Percentiles rank a stretch among this genome's conserved stretches.
Conservation (phyloP, 2,888 invertebrate species). For the Callyntrura guangdongensis region DNA sequence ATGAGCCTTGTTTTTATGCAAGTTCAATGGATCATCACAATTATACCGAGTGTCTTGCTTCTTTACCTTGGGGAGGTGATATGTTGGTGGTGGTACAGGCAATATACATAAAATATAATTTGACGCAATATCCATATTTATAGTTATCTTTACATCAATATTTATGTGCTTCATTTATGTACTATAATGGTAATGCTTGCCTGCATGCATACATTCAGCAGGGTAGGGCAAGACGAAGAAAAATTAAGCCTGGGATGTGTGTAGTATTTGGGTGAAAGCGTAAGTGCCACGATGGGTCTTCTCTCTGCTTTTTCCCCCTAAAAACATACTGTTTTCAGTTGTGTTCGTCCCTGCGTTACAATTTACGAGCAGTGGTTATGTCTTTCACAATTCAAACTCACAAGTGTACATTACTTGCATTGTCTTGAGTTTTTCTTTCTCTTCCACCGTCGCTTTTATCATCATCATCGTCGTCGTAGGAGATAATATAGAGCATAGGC, state of each 20-base stretch:
- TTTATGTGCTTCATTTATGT: not conserved
- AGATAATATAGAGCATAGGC: constrained; percentile 18
- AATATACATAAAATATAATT: not conserved
- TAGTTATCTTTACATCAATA: not conserved
- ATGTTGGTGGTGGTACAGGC: not conserved
- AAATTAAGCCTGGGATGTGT: not conserved
- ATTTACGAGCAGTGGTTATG: not conserved
- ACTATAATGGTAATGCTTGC: not conserved
- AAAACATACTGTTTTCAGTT: not conserved
- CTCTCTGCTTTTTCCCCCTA: no score
- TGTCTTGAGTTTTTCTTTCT: constrained; percentile 39
- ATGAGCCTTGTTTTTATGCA: constrained; percentile 56
- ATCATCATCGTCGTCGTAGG: not conserved
- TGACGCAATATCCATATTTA: not conserved
- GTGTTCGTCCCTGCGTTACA: not conserved
- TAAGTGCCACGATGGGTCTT: no score
- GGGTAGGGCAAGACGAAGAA: not conserved
- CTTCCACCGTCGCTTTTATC: not conserved
- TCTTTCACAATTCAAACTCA: constrained; percentile 32
- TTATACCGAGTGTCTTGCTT: not conserved
- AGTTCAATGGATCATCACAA: constrained; percentile 57
- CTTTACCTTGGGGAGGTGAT: not conserved
- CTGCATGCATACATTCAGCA: not conserved
- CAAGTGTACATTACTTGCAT: constrained; percentile 16
- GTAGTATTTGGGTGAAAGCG: no score